A percentile compares a stretch with the other conserved stretches of the same genome.
These are phyloP conservation scores for Hyperoplus immaculatus DNA, from an alignment of 2,797 vertebrate genomes.

Conservation along the genomic window DNA sequence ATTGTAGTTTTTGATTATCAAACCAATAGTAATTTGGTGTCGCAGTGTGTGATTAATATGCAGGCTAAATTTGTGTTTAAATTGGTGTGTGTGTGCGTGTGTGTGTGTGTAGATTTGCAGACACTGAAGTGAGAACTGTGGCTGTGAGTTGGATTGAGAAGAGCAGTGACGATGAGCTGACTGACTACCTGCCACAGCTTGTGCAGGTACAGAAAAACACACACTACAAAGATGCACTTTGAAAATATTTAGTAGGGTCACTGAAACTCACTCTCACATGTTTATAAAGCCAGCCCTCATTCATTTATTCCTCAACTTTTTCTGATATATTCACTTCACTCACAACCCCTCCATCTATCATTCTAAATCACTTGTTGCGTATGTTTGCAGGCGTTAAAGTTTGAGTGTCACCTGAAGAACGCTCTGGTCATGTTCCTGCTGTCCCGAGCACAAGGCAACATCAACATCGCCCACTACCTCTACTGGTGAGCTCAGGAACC, in stretches of 20 bases:
- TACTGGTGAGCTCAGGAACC: slow-evolving; percentile 90
- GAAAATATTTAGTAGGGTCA: not conserved
- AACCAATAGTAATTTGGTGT: too few relatives aligned
- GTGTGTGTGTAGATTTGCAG: slow-evolving; percentile 89
- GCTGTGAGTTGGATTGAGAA: slow-evolving; percentile 94
- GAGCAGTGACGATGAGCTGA: slow-evolving; percentile 94
- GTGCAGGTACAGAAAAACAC: slow-evolving; percentile 88
- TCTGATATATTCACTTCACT: not conserved
- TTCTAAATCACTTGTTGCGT: not conserved
- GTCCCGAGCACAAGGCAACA: slow-evolving; percentile 92
- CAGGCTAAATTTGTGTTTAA: too few relatives aligned
- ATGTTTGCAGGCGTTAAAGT: slow-evolving; percentile 91
- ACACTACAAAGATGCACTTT: not conserved
- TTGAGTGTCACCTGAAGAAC: slow-evolving; percentile 94
- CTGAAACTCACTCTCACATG: not conserved
- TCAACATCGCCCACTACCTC: slow-evolving; percentile 93
- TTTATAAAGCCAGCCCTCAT: not conserved
- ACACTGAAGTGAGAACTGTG: slow-evolving; percentile 91
- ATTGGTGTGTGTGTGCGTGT: not conserved
- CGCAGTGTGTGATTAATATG: too few relatives aligned
- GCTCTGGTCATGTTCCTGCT: slow-evolving; percentile 92
- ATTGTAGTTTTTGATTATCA: too few relatives aligned
- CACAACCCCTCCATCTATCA: not conserved
- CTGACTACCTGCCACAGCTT: slow-evolving; percentile 96
- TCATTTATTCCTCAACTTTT: not conserved